These are phyloP conservation scores for Anableps anableps DNA, from an alignment of 2,797 vertebrate species.

Conservation along the genomic window DNA sequence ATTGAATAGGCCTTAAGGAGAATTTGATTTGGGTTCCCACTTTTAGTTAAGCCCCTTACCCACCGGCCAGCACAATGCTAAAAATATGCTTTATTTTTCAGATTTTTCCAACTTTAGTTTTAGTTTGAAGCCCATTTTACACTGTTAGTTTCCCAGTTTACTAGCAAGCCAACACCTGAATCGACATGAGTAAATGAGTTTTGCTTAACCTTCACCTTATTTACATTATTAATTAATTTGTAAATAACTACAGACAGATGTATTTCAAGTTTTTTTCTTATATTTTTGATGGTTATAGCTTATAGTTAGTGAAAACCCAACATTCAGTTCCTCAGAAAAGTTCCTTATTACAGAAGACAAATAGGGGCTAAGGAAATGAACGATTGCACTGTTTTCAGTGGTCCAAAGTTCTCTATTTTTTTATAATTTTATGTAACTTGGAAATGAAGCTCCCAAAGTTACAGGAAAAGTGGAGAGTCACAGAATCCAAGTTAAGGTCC, in stretches of 20 bases:
- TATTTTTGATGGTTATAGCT: neutral
- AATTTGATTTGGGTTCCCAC: too few relatives aligned
- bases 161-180: neutral
- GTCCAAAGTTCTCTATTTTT: too few relatives aligned
- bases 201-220: neutral
- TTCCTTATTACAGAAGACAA: neutral
- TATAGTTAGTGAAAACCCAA: neutral
- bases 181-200: neutral
- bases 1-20: too few relatives aligned
- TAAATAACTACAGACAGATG: neutral
- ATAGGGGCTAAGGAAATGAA: neutral
- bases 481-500: neutral
- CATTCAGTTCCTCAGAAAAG: neutral
- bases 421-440: neutral
- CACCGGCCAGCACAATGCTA: too few relatives aligned
- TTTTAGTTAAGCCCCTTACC: too few relatives aligned
- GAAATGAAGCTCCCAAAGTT: neutral
- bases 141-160: neutral
- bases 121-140: neutral
- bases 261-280: neutral
- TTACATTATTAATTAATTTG: neutral
- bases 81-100: neutral
- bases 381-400: too few relatives aligned
- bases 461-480: neutral
- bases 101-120: neutral